phyloP scores from a whole-genome alignment of 1,140 invertebrate species.

The Apis cerana region DNA sequence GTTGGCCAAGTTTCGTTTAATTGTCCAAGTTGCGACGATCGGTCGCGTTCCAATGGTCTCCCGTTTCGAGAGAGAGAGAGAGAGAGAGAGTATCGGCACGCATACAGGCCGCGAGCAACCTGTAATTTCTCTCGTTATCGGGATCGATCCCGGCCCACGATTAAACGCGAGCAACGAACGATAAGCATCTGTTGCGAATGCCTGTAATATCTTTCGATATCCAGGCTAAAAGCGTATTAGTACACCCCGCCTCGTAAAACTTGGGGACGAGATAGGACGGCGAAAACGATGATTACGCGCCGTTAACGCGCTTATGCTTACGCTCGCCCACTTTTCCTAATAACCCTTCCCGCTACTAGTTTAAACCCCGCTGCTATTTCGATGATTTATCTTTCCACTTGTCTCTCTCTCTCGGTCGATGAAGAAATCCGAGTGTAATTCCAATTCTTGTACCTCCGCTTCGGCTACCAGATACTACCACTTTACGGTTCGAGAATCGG shows the following conservation, averaged over 20 bases:
- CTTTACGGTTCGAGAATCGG: not conserved
- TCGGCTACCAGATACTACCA: too few relatives aligned
- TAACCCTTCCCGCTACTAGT: not conserved
- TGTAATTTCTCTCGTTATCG: conserved; percentile 22
- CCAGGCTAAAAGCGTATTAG: not conserved
- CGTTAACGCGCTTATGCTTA: not conserved
- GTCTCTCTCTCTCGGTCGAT: not conserved
- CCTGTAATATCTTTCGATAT: not conserved
- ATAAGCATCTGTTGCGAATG: conserved; percentile 17
- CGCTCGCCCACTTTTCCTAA: too few relatives aligned
- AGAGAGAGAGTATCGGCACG: too few relatives aligned
- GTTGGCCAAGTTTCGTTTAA: conserved; percentile 41
- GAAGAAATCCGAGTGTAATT: not conserved
- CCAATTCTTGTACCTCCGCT: not conserved
- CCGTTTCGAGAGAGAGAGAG: not conserved
- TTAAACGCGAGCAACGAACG: conserved; percentile 5
- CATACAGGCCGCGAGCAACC: not conserved
- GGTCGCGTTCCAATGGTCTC: not conserved
- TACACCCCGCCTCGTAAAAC: not conserved
- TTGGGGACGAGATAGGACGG: not conserved
- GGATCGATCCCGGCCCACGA: not conserved
- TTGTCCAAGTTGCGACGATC: conserved; percentile 57
- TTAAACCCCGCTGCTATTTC: not conserved
- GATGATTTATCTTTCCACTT: not conserved
- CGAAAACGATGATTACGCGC: not conserved